phyloP scores from a whole-genome alignment of 2,888 invertebrate species.

The Alloplasta piceator region DNA sequence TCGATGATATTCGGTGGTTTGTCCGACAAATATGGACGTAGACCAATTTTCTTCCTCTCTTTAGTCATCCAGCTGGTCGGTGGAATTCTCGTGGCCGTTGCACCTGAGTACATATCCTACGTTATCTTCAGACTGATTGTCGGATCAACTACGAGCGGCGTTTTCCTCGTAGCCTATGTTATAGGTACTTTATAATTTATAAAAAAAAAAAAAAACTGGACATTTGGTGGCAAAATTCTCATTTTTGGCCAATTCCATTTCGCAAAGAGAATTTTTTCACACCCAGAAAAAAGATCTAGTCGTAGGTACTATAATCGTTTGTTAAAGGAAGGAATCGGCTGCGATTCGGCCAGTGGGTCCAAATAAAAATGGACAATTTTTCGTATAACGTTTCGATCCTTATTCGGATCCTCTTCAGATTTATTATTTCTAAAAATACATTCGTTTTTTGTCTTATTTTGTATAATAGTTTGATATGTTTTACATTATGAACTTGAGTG shows the following conservation, averaged over 20 bases:
- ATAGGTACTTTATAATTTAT: slow-evolving; percentile 86
- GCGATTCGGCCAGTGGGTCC: too few relatives aligned
- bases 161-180: slow-evolving; percentile 91
- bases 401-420: too few relatives aligned
- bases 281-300: too few relatives aligned
- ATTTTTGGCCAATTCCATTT: background rate
- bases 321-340: too few relatives aligned
- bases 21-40: slow-evolving; percentile 89
- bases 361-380: too few relatives aligned
- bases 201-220: background rate
- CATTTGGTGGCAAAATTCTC: background rate
- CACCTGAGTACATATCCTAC: slow-evolving; percentile 89
- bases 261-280: slow-evolving; percentile 1
- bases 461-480: too few relatives aligned
- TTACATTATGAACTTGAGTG: too few relatives aligned
- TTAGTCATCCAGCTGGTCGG: slow-evolving; percentile 88
- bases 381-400: too few relatives aligned
- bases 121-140: slow-evolving; percentile 87
- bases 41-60: slow-evolving; percentile 89
- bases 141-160: slow-evolving; percentile 90
- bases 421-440: too few relatives aligned
- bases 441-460: too few relatives aligned
- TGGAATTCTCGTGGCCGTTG: slow-evolving; percentile 87
- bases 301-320: too few relatives aligned
- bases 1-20: slow-evolving; percentile 89